Conservation (phyloP, 1,140 invertebrate genomes). For the Lordiphosa collinella region DNA sequence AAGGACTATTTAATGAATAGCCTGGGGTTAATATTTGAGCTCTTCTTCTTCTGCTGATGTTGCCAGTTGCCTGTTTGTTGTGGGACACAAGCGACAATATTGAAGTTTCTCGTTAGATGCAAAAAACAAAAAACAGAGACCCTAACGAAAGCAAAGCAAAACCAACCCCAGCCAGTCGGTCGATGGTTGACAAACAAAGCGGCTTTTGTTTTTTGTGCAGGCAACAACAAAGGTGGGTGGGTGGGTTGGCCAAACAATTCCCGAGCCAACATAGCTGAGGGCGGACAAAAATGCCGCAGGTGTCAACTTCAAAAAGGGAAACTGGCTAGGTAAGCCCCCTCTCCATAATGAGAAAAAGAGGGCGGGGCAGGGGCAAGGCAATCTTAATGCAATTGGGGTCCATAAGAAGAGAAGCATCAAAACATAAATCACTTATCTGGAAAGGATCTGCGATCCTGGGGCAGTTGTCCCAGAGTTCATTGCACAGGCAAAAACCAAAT, state of each 20-base stretch:
- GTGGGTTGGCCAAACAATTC: constrained; percentile 25
- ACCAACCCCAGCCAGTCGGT: constrained; percentile 1
- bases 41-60: constrained; percentile 1
- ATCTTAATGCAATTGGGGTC: constrained; percentile 62
- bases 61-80: constrained; percentile 39
- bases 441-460: constrained; percentile 14
- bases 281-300: constrained; percentile 34
- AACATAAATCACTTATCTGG: constrained; percentile 54
- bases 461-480: constrained; percentile 19
- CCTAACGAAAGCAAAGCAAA: constrained; percentile 11
- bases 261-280: constrained; percentile 5
- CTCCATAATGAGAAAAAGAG: not conserved
- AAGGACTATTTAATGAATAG: constrained; percentile 76
- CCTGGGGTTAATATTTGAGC: constrained; percentile 67
- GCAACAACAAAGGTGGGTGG: not conserved
- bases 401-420: constrained; percentile 44
- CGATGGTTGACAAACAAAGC: constrained; percentile 66
- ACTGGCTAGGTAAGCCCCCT: not conserved
- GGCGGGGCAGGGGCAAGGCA: constrained; percentile 1
- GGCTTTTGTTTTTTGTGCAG: constrained; percentile 49
- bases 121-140: constrained; percentile 37
- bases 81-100: constrained; percentile 66
- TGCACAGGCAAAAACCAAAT: not conserved
- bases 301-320: constrained; percentile 49
- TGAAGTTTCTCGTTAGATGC: constrained; percentile 67